Base-by-base conservation (phyloP, 2,888 invertebrate genomes). In the Eupithecia inturbata region DNA sequence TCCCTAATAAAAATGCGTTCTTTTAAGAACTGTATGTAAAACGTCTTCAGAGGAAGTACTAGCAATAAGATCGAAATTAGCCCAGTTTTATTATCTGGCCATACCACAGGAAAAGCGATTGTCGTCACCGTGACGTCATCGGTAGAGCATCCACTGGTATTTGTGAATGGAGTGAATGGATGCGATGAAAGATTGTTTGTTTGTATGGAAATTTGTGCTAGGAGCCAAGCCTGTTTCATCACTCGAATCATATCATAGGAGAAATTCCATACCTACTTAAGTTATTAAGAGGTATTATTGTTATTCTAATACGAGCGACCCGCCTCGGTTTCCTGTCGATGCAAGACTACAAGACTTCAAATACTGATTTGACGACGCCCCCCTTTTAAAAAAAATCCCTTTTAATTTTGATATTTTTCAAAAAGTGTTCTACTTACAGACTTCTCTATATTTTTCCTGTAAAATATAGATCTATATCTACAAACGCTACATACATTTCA, bases 101-200 rank as follows among this genome's bases (percentile, higher is more conserved):
- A 64, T 64, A 33, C 63, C 63, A 33, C 63, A 64, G 63, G 63
- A 64, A 63, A n/a, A 64, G 63, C 63, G 63, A 33, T 36, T 33
- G 63, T 36, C 63, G 63, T 64, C 63, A 64, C 36, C 10, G 12
- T 64, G 63, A 64, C 63, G 63, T 64, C 63, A 64, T n/a, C 1
- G 57, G 57, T 12, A 26, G 62, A 64, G 33, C 63, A 33, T 63
- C 63, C 36, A 36, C 19, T 60, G 31, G 63, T 63, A 31, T 64
- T 66, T 66, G 16, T 66, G 66, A 66, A 66, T 66, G 26, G n/a
- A 36, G 64, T 36, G 64, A 39, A 66, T 66, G 39, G 64, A 66
- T 41, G 26, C 49, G 73, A 67, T 74, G 64, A 74, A 33, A 68
- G 67, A 67, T 16, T 71, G 53, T 71, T 71, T 70, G 26, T 39